phyloP scores from a whole-genome alignment of 1,140 invertebrate species.

The Drosophila auraria region DNA sequence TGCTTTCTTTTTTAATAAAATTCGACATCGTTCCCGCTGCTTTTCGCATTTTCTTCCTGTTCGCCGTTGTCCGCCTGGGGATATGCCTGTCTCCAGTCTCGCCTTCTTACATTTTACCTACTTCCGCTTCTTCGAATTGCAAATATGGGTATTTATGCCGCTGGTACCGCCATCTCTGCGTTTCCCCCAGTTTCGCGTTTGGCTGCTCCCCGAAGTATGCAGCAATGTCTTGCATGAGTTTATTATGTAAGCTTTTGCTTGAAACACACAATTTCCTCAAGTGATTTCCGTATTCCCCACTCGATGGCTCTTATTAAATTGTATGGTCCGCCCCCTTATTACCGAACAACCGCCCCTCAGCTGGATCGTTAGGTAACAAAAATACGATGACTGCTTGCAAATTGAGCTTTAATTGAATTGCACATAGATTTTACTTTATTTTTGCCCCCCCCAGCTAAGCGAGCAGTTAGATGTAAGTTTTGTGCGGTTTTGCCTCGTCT shows the following conservation, averaged over 20 bases:
- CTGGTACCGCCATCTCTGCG: conserved; percentile 1
- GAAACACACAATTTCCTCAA: conserved; percentile 83
- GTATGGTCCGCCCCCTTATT: conserved; percentile 12
- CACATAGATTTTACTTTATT: conserved; percentile 65
- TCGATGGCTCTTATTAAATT: conserved; percentile 82
- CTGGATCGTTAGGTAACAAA: conserved; percentile 70
- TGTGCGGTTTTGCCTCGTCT: conserved; percentile 44
- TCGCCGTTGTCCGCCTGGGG: conserved; percentile 68
- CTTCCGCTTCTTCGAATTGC: conserved; percentile 52
- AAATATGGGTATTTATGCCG: conserved; percentile 77
- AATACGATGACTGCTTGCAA: conserved; percentile 76
- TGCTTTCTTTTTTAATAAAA: conserved; percentile 74
- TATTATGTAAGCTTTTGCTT: conserved; percentile 84
- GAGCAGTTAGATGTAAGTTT: conserved; percentile 25
- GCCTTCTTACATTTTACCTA: conserved; percentile 18
- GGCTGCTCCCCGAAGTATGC: conserved; percentile 47
- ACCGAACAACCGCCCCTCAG: conserved; percentile 8
- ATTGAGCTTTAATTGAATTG: conserved; percentile 83
- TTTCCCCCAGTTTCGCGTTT: conserved; percentile 1
- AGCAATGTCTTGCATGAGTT: conserved; percentile 83
- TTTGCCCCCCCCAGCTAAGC: background rate
- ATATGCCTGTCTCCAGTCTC: conserved; percentile 42
- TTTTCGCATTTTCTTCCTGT: conserved; percentile 37
- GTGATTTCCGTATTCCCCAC: conserved; percentile 78
- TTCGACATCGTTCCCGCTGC: conserved; percentile 42